These are phyloP conservation scores for Abrostola triplasia DNA, from an alignment of 2,888 invertebrate species.

Conservation along the genomic window DNA sequence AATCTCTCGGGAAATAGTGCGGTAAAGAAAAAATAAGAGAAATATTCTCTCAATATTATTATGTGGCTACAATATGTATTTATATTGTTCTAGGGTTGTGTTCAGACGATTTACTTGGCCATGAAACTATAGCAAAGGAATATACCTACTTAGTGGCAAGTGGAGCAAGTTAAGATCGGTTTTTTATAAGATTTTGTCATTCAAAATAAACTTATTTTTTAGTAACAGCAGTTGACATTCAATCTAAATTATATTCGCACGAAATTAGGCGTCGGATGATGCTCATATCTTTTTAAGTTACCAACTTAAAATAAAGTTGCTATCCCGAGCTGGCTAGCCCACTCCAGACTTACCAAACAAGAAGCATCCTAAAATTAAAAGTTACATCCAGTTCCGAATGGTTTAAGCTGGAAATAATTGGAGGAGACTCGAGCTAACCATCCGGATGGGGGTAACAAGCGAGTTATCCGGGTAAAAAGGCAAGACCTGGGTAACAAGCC, in stretches of 20 bases:
- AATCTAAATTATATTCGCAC: too few species aligned
- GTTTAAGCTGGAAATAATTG: constrained; percentile 84
- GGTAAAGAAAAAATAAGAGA: constrained; percentile 60
- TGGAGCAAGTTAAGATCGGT: too few species aligned
- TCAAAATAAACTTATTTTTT: not conserved
- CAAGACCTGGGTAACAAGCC: constrained; percentile 71
- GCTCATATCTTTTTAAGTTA: too few species aligned
- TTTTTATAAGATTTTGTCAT: not conserved
- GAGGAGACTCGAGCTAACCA: constrained; percentile 85
- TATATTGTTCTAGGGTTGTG: constrained; percentile 16
- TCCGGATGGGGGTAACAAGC: constrained; percentile 82
- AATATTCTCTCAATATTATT: constrained; percentile 59
- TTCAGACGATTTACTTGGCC: not conserved
- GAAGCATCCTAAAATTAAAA: constrained; percentile 63
- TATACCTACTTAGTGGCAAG: too few species aligned
- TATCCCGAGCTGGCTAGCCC: constrained; percentile 13
- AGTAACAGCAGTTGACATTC: too few species aligned
- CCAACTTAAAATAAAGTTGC: constrained; percentile 24
- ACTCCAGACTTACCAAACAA: constrained; percentile 43
- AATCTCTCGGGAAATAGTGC: constrained; percentile 68
- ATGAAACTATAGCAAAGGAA: not conserved
- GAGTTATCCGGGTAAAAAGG: constrained; percentile 72
- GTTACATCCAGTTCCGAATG: constrained; percentile 74
- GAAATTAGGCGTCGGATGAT: too few species aligned
- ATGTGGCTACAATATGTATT: constrained; percentile 17